phyloP scores from a whole-genome alignment of 2,113 vertebrate species.

The Garra rufa region DNA sequence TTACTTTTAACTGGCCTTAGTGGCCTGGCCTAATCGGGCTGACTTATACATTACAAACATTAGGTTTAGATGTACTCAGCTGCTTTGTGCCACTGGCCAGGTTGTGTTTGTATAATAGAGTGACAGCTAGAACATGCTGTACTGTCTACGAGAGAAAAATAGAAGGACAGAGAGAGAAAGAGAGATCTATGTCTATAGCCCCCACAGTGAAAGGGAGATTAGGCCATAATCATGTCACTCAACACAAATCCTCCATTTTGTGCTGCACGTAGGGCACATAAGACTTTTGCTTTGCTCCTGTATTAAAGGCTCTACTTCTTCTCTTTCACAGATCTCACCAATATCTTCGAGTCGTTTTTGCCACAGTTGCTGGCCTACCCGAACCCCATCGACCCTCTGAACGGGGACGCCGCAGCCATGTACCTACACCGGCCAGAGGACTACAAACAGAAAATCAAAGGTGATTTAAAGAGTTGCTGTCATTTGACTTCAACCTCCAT shows the following conservation, averaged over 20 bases:
- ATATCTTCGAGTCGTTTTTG: constrained; percentile 99
- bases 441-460: constrained; percentile 99
- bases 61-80: constrained; percentile 11
- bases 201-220: constrained; percentile 22
- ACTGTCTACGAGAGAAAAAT: not conserved
- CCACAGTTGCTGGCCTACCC: constrained; percentile 98
- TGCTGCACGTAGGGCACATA: not conserved
- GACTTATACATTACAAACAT: not conserved
- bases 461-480: constrained; percentile 65
- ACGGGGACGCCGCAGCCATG: constrained; percentile 98
- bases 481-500: not conserved
- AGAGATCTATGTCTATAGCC: not conserved
- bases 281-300: not conserved
- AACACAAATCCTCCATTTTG: constrained; percentile 31
- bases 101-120: constrained; percentile 32
- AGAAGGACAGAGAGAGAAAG: not conserved
- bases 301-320: constrained; percentile 5
- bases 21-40: no score
- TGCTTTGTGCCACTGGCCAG: constrained; percentile 5
- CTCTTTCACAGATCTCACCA: constrained; percentile 85
- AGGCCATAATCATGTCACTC: constrained; percentile 42
- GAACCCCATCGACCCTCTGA: constrained; percentile 97
- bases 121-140: constrained; percentile 1
- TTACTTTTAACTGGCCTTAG: no score
- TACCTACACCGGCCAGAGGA: constrained; percentile 98